A percentile compares a stretch with the other conserved stretches of the same genome.
Evolutionary conservation across 2,113 vertebrate genomes (phyloP).

Genomic region (Amphiprion ocellaris): DNA sequence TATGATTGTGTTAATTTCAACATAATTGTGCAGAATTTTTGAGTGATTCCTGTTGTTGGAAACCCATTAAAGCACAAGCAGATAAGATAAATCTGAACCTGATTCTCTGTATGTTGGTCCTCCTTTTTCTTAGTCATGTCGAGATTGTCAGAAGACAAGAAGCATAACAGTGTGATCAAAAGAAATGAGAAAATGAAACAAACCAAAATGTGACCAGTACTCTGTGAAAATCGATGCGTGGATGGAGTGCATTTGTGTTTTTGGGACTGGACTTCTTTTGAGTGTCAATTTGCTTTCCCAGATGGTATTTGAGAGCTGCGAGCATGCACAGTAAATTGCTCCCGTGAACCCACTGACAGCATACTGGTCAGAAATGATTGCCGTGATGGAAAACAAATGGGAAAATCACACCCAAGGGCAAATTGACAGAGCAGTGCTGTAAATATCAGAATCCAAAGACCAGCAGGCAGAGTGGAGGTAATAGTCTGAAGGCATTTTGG

Average conservation of each 20-base stretch:
- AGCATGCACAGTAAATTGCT: slow-evolving; percentile 32
- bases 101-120: too few relatives aligned
- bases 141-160: too few relatives aligned
- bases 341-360: slow-evolving; percentile 23
- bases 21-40: too few relatives aligned
- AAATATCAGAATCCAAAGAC: slow-evolving; percentile 29
- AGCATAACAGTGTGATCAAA: too few relatives aligned
- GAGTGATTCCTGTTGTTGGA: too few relatives aligned
- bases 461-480: background rate
- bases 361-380: slow-evolving; percentile 45
- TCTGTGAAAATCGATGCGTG: background rate
- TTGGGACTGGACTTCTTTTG: slow-evolving; percentile 4
- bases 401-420: slow-evolving; percentile 30
- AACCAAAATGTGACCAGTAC: too few relatives aligned
- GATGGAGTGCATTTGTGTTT: slow-evolving; percentile 12
- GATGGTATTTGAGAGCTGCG: slow-evolving; percentile 7
- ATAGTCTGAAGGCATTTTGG: slow-evolving; percentile 14
- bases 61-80: too few relatives aligned
- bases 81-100: too few relatives aligned
- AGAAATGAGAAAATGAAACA: too few relatives aligned
- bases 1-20: too few relatives aligned
- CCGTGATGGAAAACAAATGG: slow-evolving; percentile 49
- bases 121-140: too few relatives aligned
- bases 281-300: slow-evolving; percentile 11
- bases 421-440: slow-evolving; percentile 25